Base-by-base conservation (phyloP, 2,113 vertebrate genomes). In the Hemibagrus wyckioides region DNA sequence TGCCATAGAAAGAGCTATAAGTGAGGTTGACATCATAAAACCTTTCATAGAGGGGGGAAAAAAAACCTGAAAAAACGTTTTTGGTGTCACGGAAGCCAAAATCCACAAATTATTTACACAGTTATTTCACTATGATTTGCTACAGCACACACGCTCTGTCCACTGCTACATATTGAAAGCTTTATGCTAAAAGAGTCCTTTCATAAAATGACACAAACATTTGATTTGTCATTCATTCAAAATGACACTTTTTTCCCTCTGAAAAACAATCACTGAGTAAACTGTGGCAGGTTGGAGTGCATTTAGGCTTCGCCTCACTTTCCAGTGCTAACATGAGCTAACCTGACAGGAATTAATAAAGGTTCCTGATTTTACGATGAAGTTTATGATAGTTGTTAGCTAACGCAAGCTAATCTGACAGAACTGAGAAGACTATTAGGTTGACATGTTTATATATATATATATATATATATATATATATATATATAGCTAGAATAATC, bases 181-280 rank as follows among this genome's bases (percentile, higher is more conserved):
- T 77, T 77, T 28, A 77, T 79, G n/a, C 52, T 80, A 80, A 80
- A 79, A 79, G 76, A 33, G 17, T 56, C 77, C 30, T 80, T 80
- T 80, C 30, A 80, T 80, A 80, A 80, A 80, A 56, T 56, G 19
- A 23, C 50, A 50, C 75, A 79, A 54, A 79, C 44, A 52, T 76
- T 25, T 39, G 5, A 13, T 76, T 79, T 30, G 13, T 79, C 54
- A 54, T 79, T 79, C 48, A 30, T 79, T 54, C n/a, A 4, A 77
- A 77, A 52, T 50, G 4, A 28, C 25, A 44, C 28, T 36, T 75
- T 44, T 25, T 28, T 2, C 2, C 44, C 41, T 15, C n/a, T n/a
- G n/a, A 25, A 48, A n/a, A 50, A n/a, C 41, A 50, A 52, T 77
- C 25, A 52, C 15, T 77, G 48, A 39, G 54, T 81, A 59, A 81